A percentile compares a stretch with the other conserved stretches of the same genome.
These are phyloP conservation scores for Noctua pronuba DNA, from an alignment of 2,888 invertebrate genomes.

Conservation along the genomic window DNA sequence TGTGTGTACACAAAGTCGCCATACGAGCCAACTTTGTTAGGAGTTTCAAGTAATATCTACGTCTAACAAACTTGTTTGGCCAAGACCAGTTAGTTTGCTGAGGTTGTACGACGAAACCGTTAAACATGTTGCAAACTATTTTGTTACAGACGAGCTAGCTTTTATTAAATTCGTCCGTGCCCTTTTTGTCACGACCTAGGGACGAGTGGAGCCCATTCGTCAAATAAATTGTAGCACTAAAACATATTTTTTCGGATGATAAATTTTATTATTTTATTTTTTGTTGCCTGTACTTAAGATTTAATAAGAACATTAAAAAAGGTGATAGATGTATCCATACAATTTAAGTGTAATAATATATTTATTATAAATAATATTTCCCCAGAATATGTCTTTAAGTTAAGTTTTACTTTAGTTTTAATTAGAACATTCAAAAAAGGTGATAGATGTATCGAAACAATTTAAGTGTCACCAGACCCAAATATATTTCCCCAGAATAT, in stretches of 20 bases:
- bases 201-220: neutral
- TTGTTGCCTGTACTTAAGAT: neutral
- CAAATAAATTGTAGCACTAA: neutral
- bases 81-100: neutral
- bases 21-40: slow-evolving; percentile 5
- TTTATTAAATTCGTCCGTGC: slow-evolving; percentile 18
- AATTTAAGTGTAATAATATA: neutral
- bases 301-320: neutral
- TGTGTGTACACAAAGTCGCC: slow-evolving; percentile 2
- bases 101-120: neutral
- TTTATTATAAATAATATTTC: too few species aligned
- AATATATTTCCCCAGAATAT: neutral
- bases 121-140: slow-evolving; percentile 22
- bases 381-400: neutral
- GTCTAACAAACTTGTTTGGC: slow-evolving; percentile 1
- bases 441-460: neutral
- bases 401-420: neutral
- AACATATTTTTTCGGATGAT: neutral
- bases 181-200: neutral
- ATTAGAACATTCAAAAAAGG: neutral
- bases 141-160: slow-evolving; percentile 3
- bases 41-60: neutral
- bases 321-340: neutral
- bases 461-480: too few species aligned
- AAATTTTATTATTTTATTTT: neutral